Conservation (phyloP, 30 jellyfish, hydroid and myxozoan species). For the Pseudorhiza aurosa region DNA sequence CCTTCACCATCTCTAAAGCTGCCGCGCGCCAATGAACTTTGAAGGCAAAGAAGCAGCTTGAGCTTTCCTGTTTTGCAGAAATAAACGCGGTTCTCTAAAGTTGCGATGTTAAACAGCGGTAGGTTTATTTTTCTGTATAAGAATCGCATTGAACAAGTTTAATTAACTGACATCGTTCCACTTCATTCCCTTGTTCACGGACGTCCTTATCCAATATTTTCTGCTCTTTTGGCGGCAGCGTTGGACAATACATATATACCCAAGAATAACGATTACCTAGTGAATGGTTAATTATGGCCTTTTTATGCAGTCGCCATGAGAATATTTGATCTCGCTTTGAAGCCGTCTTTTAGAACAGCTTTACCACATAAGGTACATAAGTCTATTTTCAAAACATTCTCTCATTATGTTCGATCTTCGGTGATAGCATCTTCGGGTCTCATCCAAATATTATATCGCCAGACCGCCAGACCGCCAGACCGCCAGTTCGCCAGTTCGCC, state of each 20-base stretch:
- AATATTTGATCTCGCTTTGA: constrained; percentile 15
- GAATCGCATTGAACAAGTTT: constrained; percentile 6
- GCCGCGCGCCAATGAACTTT: too few species aligned
- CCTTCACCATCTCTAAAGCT: too few species aligned
- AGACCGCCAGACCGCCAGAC: too few species aligned
- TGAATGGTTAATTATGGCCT: constrained; percentile 6
- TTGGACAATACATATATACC: neutral
- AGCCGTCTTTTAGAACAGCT: constrained; percentile 5
- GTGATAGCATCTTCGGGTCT: neutral
- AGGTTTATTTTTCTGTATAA: constrained; percentile 6
- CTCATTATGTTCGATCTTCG: neutral
- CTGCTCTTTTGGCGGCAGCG: constrained; percentile 24
- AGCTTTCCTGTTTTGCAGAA: too few species aligned
- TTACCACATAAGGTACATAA: neutral
- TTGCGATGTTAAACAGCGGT: neutral
- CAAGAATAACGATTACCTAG: constrained; percentile 12
- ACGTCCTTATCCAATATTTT: constrained; percentile 30
- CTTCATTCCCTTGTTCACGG: neutral
- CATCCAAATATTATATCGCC: too few species aligned
- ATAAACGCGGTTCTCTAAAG: neutral
- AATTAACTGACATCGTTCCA: constrained; percentile 15
- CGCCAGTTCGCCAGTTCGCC: too few species aligned
- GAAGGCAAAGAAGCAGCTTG: too few species aligned
- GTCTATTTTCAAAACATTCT: constrained; percentile 3
- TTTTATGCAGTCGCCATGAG: neutral